Evolutionary conservation across 2,888 invertebrate genomes (phyloP).

Genomic region (Drosophila fungiperda): DNA sequence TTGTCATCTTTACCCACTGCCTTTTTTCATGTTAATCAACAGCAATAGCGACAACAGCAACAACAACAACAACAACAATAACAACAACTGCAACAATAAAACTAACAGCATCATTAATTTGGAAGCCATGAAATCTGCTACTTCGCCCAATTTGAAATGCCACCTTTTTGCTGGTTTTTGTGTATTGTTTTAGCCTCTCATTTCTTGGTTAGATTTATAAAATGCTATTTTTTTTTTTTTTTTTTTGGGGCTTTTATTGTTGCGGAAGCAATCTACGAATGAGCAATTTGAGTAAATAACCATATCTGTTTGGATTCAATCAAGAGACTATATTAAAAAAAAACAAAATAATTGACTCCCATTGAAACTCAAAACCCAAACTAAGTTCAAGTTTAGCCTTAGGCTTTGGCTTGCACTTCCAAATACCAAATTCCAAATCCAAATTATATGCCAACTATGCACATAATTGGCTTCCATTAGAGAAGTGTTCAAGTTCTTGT

Average conservation of each 20-base stretch:
- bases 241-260: slow-evolving; percentile 68
- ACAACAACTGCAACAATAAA: slow-evolving; percentile 3
- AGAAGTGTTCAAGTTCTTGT: slow-evolving; percentile 2
- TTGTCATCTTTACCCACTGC: slow-evolving; percentile 19
- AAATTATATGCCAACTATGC: neutral
- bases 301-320: neutral
- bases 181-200: slow-evolving; percentile 23
- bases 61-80: slow-evolving; percentile 18
- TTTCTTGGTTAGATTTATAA: slow-evolving; percentile 40
- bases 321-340: neutral
- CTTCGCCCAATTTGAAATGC: slow-evolving; percentile 35
- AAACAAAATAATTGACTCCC: neutral
- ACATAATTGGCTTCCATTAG: slow-evolving; percentile 7
- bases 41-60: neutral
- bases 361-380: neutral
- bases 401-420: neutral
- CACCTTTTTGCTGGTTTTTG: slow-evolving; percentile 18
- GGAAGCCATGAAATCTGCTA: slow-evolving; percentile 59
- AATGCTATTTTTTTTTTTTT: slow-evolving; percentile 37
- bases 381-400: slow-evolving; percentile 1
- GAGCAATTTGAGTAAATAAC: neutral
- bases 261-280: slow-evolving; percentile 61
- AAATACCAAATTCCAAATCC: neutral
- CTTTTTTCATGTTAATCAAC: slow-evolving; percentile 62
- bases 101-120: slow-evolving; percentile 50